phyloP scores from a whole-genome alignment of 2,888 invertebrate genomes.

The Saturnia pavonia region DNA sequence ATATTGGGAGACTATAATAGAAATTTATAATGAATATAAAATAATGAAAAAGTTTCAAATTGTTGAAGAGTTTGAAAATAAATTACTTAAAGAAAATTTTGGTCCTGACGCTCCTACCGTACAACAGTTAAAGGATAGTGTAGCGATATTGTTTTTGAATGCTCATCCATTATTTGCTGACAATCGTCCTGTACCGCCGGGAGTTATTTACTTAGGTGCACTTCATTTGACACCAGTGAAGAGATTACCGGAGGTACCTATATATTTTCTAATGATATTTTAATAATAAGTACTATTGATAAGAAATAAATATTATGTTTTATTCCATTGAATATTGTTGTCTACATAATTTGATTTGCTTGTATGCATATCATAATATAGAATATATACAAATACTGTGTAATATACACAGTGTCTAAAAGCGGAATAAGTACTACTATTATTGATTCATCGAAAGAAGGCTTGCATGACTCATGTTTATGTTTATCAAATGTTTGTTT shows the following conservation, averaged over 20 bases:
- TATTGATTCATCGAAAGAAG: too few relatives aligned
- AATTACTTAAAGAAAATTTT: constrained; percentile 34
- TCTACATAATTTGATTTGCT: background rate
- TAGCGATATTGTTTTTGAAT: constrained; percentile 63
- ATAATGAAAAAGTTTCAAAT: constrained; percentile 23
- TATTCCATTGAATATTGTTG: background rate
- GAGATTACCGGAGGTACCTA: constrained; percentile 51
- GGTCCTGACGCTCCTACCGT: constrained; percentile 34
- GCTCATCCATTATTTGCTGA: constrained; percentile 53
- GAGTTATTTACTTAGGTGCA: constrained; percentile 58
- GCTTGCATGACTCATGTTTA: too few relatives aligned
- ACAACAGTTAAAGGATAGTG: constrained; percentile 36
- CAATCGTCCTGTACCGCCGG: constrained; percentile 58
- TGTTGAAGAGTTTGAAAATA: constrained; percentile 30
- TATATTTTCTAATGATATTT: background rate
- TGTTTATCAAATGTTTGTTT: too few relatives aligned
- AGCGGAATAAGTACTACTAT: too few relatives aligned
- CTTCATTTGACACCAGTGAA: constrained; percentile 52
- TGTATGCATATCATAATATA: background rate
- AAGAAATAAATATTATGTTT: background rate
- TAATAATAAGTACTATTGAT: background rate
- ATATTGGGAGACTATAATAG: constrained; percentile 32
- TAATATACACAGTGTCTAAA: too few relatives aligned
- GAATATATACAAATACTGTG: too few relatives aligned
- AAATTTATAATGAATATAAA: constrained; percentile 33